Percentiles rank a stretch among this genome's conserved stretches.
Evolutionary conservation across 2,888 invertebrate species (phyloP).

Genomic region (Dynastes hyllus): DNA sequence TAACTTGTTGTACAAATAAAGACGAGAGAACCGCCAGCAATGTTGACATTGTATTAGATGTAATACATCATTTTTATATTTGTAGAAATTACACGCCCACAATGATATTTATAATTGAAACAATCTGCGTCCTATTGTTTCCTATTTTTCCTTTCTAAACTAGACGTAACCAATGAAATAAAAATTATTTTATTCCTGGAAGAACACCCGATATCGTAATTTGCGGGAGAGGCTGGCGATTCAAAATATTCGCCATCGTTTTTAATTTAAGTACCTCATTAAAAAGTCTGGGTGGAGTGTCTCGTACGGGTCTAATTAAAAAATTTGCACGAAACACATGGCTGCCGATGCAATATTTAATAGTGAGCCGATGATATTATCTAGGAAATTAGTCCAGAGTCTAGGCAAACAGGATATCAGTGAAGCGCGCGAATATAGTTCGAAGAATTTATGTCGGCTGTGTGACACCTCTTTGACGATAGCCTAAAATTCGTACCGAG

Average conservation of each 20-base stretch:
- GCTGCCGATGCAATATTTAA: slow-evolving; percentile 39
- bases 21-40: too few relatives aligned
- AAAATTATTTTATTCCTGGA: too few relatives aligned
- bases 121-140: too few relatives aligned
- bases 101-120: too few relatives aligned
- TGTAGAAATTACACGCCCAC: too few relatives aligned
- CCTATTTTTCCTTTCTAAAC: too few relatives aligned
- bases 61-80: too few relatives aligned
- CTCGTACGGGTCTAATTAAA: slow-evolving; percentile 37
- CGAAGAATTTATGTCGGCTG: slow-evolving; percentile 29
- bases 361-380: slow-evolving; percentile 40
- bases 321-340: slow-evolving; percentile 50
- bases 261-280: slow-evolving; percentile 40
- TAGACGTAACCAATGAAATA: too few relatives aligned
- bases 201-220: background rate
- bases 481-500: slow-evolving; percentile 24
- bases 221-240: background rate
- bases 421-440: background rate
- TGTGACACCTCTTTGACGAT: slow-evolving; percentile 24
- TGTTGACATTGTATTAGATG: too few relatives aligned
- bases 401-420: slow-evolving; percentile 43
- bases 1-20: too few relatives aligned
- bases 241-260: slow-evolving; percentile 23
- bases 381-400: slow-evolving; percentile 48
- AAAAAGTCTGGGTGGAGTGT: slow-evolving; percentile 18